Conservation (phyloP, 2,113 vertebrate species). For the Scortum barcoo region DNA sequence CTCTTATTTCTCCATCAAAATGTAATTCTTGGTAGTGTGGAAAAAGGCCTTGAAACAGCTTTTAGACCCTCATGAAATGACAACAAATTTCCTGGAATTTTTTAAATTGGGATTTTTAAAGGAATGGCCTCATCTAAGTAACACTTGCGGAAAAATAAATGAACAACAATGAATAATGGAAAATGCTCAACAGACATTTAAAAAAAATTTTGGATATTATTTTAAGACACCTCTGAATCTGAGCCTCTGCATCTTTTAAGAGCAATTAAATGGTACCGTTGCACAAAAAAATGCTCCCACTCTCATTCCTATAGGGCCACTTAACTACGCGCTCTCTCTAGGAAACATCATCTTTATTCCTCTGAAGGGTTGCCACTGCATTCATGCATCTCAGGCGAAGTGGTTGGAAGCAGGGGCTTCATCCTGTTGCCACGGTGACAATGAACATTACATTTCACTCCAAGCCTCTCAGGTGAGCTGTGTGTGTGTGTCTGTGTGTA, state of each 20-base stretch:
- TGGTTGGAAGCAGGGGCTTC: neutral
- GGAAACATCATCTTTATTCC: neutral
- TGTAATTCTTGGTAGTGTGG: neutral
- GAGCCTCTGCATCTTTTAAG: neutral
- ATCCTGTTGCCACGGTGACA: constrained; percentile 66
- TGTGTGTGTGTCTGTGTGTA: neutral
- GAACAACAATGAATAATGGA: neutral
- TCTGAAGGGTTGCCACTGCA: neutral
- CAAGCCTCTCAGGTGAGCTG: constrained; percentile 18
- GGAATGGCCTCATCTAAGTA: neutral
- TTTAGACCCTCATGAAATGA: neutral
- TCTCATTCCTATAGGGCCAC: too few species aligned
- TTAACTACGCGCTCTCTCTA: too few species aligned
- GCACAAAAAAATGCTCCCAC: neutral
- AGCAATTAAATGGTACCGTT: neutral
- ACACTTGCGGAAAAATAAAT: neutral
- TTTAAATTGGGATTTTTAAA: neutral
- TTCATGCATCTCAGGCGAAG: neutral
- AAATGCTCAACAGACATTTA: neutral
- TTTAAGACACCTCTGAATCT: neutral
- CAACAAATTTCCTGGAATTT: too few species aligned
- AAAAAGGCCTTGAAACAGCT: neutral
- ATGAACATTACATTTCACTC: constrained; percentile 16
- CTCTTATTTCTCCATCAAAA: neutral
- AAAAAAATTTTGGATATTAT: neutral